Conservation (phyloP, 2,888 invertebrate species). For the Criorhina ranunculi region DNA sequence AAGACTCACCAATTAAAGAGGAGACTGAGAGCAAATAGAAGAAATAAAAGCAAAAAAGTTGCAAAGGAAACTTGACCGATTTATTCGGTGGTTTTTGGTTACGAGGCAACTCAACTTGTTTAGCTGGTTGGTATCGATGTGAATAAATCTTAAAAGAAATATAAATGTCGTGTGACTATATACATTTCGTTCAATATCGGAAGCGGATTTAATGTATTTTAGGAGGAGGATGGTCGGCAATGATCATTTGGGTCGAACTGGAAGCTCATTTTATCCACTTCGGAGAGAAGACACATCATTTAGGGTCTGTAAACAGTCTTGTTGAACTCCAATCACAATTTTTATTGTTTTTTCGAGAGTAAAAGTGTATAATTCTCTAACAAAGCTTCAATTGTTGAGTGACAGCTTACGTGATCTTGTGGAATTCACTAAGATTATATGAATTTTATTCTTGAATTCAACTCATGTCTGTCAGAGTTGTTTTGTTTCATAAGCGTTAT, state of each 20-base stretch:
- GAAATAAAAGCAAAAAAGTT: conserved; percentile 36
- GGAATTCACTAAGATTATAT: neutral
- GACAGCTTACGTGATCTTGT: neutral
- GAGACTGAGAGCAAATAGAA: neutral
- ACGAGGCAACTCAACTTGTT: conserved; percentile 20
- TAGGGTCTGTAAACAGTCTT: neutral
- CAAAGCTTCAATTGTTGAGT: no score
- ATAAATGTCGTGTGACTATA: neutral
- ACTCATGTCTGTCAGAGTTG: neutral
- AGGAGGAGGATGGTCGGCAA: no score
- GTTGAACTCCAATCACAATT: neutral
- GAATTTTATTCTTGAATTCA: neutral
- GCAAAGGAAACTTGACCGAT: conserved; percentile 42
- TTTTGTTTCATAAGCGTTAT: neutral
- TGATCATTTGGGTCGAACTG: no score
- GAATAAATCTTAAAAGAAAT: neutral
- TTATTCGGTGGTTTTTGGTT: neutral
- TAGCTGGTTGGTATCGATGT: conserved; percentile 10
- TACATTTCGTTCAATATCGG: no score
- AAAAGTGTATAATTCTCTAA: no score
- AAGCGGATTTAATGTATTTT: no score
- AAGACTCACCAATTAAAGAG: conserved; percentile 4
- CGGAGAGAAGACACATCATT: no score
- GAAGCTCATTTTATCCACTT: no score
- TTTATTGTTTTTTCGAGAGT: neutral